Evolutionary conservation across 2,113 vertebrate species (phyloP), one percentile per base, ranked within the genome.

Genomic region (Malaclemys terrapin): DNA sequence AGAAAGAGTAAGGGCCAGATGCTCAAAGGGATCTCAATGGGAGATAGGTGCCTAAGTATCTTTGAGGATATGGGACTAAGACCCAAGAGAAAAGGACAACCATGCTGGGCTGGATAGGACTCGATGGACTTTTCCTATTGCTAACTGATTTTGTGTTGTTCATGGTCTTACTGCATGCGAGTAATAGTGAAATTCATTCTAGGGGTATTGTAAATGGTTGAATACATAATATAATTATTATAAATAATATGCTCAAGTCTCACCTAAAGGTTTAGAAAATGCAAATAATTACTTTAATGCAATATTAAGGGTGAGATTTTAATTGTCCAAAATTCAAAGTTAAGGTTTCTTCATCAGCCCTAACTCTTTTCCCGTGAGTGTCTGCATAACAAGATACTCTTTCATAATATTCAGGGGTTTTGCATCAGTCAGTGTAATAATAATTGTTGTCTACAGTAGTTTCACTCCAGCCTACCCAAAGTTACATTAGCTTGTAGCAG

Each of bases 381-480:
- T 62, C 59, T 50, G 80, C 80, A 91, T 91, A 94, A 89, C 80
- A 94, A 93, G 89, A 90, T 84, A 10, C 47, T 94, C 80, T 94
- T 96, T 91, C 89, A 95, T 96, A 92, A 91, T 95, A 89, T 94
- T 88, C 89, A 86, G 54, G 49, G 49, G 80, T 94, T 94, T 92
- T 96, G 59, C 84, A 91, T 89, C 91, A 95, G n/a, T 85, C 72
- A 89, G 31, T 86, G 90, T 90, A 91, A 12, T 94, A 94, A 85
- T 84, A 94, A 96, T 95, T 93, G 91, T 96, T 93, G 91, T 90
- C 91, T 92, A 83, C 59, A 62, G 78, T 87, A 96, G 42, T 75
- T 87, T 93, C 69, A 91, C 12, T 38, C 38, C 29, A 93, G 88
- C 25, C 85, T 95, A 95, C 85, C 49, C 91, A 57, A 85, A 97